phyloP scores from a whole-genome alignment of 2,797 vertebrate species.

The Enteromius trimaculatus region DNA sequence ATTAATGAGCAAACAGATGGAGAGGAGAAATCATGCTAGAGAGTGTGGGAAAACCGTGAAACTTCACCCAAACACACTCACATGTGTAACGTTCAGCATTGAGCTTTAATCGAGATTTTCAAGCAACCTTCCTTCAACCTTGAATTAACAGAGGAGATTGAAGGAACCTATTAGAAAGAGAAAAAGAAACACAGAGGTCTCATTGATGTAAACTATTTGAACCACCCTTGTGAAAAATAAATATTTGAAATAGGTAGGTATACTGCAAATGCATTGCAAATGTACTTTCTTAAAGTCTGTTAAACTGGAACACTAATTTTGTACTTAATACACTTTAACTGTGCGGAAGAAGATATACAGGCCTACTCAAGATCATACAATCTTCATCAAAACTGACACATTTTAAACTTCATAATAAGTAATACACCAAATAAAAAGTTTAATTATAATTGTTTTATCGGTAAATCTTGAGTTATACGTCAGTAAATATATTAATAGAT shows the following conservation, averaged over 20 bases:
- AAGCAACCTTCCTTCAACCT: slow-evolving; percentile 32
- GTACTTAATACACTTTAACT: background rate
- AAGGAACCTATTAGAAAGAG: background rate
- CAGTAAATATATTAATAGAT: too few species aligned
- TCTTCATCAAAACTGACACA: background rate
- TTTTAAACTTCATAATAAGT: too few species aligned
- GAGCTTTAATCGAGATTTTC: background rate
- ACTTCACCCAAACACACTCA: slow-evolving; percentile 27
- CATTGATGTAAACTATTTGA: background rate
- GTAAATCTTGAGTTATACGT: too few species aligned
- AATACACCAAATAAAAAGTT: too few species aligned
- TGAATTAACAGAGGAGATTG: slow-evolving; percentile 7
- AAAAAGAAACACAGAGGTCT: background rate
- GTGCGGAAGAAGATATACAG: background rate
- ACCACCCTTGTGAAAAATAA: background rate
- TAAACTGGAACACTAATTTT: background rate
- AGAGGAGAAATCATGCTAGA: slow-evolving; percentile 7
- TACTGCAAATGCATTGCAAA: too few species aligned
- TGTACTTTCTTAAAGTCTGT: background rate
- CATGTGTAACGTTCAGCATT: background rate
- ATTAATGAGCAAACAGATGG: slow-evolving; percentile 50
- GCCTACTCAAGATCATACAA: background rate
- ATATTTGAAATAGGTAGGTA: background rate
- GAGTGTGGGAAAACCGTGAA: slow-evolving; percentile 25
- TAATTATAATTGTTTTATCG: too few species aligned